Conservation (phyloP, 2,888 invertebrate species). For the Pheosia gnoma region DNA sequence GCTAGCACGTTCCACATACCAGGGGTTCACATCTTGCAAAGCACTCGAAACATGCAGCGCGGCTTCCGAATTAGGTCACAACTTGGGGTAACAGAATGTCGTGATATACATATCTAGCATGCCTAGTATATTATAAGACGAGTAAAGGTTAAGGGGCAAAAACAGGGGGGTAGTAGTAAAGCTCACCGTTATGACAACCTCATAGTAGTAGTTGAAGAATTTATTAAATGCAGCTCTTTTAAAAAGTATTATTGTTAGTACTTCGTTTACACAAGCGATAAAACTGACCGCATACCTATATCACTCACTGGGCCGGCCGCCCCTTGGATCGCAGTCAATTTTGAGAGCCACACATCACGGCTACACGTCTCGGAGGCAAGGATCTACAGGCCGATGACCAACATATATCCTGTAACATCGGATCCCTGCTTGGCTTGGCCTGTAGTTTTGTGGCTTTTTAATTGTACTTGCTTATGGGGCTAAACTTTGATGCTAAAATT, state of each 20-base stretch:
- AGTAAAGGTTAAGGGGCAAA: background rate
- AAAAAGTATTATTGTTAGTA: background rate
- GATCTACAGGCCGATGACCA: background rate
- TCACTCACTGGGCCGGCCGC: background rate
- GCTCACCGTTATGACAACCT: no score
- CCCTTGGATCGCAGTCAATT: background rate
- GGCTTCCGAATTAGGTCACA: constrained; percentile 35
- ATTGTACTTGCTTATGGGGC: background rate
- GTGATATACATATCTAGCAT: constrained; percentile 4
- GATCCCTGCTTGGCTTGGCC: background rate
- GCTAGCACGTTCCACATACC: constrained; percentile 13
- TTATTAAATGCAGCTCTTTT: no score
- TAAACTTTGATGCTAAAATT: background rate
- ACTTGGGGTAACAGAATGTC: constrained; percentile 5
- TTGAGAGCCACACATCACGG: background rate
- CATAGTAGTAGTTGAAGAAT: no score
- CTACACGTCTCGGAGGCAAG: background rate
- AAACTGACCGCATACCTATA: background rate
- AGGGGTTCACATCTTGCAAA: constrained; percentile 27
- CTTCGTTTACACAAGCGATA: background rate
- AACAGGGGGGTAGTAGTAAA: no score
- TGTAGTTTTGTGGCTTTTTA: background rate
- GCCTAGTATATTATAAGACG: background rate
- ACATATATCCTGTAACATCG: background rate
- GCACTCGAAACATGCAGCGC: constrained; percentile 13